Base-by-base conservation (phyloP, 2,888 invertebrate genomes). In the Cheilosia urbana region DNA sequence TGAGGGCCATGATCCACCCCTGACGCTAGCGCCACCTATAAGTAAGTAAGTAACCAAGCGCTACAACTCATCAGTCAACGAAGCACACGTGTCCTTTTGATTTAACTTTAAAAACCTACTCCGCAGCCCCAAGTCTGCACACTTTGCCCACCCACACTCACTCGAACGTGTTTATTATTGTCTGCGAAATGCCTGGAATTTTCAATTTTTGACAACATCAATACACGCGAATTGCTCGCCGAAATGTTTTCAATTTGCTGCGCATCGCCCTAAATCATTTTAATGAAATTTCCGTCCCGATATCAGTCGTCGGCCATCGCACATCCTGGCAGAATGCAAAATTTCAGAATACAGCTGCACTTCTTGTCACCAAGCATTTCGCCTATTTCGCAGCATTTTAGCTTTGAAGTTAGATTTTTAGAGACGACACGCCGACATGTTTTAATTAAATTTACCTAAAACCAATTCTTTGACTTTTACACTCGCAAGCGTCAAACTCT, bases 381-480 rank as follows among this genome's bases (percentile, higher is more conserved):
- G 13, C 17, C 27, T 2, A 3, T 24, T 24, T 24, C 4, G 11
- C 3, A 15, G 17, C 37, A 53, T 13, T 13, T 37, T 21, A 19
- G 24, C 57, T 78, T 71, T 71, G 65, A 80, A 66, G 40, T 60
- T 65, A 24, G 15, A 65, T 11, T 42, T 58, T 17, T 66, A 66
- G 51, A 66, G 24, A 58, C 71, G 19, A 1, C n/a, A 4, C 40
- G 37, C 51, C 55, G 66, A 68, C 68, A 63, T 55, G 66, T 51
- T 85, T 81, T 85, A 85, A 85, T 85, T 85, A 85, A 68, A 81
- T 72, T 76, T 76, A 42, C 24, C 51, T 13, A 51, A 51, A 51
- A 51, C 13, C 24, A 21, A 27, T 15, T 27, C 45, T 34, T 53
- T 15, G 51, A 9, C 51, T 21, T 15, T 45, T 45, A 69, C 15